Base-by-base conservation (phyloP, 2,113 vertebrate genomes). In the Tragelaphus imberbis region DNA sequence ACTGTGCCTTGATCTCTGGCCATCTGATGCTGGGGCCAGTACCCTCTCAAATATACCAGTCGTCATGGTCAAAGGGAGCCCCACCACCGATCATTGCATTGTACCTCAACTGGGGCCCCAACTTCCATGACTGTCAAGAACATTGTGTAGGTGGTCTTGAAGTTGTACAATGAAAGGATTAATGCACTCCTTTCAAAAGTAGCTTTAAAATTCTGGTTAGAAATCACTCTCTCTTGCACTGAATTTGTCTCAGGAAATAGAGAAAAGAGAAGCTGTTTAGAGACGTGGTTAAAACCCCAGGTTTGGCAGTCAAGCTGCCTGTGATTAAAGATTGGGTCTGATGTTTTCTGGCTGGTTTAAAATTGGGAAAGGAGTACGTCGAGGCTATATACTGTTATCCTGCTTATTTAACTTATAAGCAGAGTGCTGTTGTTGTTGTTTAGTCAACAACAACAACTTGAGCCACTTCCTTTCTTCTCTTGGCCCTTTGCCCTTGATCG, bases 201-300 rank as follows among this genome's bases (percentile, higher is more conserved):
- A 90, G 56, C 82, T 96, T 92, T 61, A 92, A 95, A 92, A 97
- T 91, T 55, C 49, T 95, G 77, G 91, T 85, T 96, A 88, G 81
- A 88, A 98, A 86, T 96, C 82, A 95, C 15, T 95, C 65, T 97
- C 47, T 36, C 75, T 97, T 92, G 55, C 28, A 59, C 36, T 82
- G 68, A 96, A 92, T 94, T 95, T 93, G 47, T 81, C 88, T 88
- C 53, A 79, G 55, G 27, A 94, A 96, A 53, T 21, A 51, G 25
- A 44, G 47, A n/a, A 80, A 82, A 88, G 53, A 88, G 47, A 95
- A 82, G 23, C 55, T 86, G 3, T 81, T 95, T 88, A 77, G 56
- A 92, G 63, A 92, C 47, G 19, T n/a, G 13, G 11, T 65, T 95
- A 77, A 79, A 87, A 59, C 1, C 44, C 51, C 25, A 68, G 44